A percentile compares a stretch with the other conserved stretches of the same genome.
These are phyloP conservation scores for Australoheros scitulus DNA, from an alignment of 2,113 vertebrate species.

Conservation along the genomic window DNA sequence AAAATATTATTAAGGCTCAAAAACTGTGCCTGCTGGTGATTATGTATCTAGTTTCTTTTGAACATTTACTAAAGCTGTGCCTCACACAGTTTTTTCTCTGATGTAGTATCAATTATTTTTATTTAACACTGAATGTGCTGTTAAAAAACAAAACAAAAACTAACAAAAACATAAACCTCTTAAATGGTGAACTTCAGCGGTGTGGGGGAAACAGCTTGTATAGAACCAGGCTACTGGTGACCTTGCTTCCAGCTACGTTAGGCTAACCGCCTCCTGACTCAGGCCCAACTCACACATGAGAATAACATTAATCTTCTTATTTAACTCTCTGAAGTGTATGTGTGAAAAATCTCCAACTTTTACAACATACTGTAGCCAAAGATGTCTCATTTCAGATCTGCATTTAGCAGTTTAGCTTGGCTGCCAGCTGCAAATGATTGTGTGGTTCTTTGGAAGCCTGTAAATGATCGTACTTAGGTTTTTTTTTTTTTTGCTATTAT, in stretches of 20 bases:
- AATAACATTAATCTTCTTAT: not conserved
- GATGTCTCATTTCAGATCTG: not conserved
- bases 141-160: not conserved
- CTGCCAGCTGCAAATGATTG: not conserved
- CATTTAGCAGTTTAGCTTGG: not conserved
- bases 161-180: not conserved
- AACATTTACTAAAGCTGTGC: not conserved
- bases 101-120: not conserved
- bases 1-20: not conserved
- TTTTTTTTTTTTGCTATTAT: not conserved
- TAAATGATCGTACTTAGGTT: not conserved
- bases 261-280: not conserved
- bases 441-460: not conserved
- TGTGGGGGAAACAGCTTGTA: not conserved
- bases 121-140: too few relatives aligned
- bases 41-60: not conserved
- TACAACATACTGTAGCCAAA: not conserved
- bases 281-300: not conserved
- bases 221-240: not conserved
- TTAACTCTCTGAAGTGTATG: not conserved
- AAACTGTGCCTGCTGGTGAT: not conserved
- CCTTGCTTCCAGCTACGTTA: not conserved
- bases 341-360: not conserved
- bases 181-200: rapidly evolving
- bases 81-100: not conserved